phyloP scores from a whole-genome alignment of 2,888 invertebrate genomes.

The Marasmarcha lunaedactyla region DNA sequence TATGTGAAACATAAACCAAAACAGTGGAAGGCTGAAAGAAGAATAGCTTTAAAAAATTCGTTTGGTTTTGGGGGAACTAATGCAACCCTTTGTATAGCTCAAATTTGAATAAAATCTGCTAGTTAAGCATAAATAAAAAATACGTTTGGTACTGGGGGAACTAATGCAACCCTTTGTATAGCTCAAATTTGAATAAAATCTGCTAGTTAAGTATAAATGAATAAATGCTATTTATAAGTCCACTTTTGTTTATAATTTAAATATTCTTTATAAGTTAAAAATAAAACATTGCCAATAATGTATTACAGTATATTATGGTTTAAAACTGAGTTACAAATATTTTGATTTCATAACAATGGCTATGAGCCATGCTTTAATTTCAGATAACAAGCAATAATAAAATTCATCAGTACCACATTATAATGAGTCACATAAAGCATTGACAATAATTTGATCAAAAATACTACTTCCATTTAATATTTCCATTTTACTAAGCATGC shows the following conservation, averaged over 20 bases:
- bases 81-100: slow-evolving; percentile 81
- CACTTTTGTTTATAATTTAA: not conserved
- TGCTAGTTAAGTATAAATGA: slow-evolving; percentile 56
- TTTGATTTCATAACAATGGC: slow-evolving; percentile 52
- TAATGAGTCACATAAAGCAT: slow-evolving; percentile 59
- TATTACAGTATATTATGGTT: slow-evolving; percentile 49
- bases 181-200: slow-evolving; percentile 32
- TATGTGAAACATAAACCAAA: slow-evolving; percentile 73
- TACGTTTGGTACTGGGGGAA: slow-evolving; percentile 99
- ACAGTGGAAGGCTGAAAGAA: slow-evolving; percentile 69
- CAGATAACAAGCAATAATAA: slow-evolving; percentile 44
- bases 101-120: slow-evolving; percentile 24
- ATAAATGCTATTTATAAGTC: slow-evolving; percentile 70
- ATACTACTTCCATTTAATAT: slow-evolving; percentile 61
- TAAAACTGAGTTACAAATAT: slow-evolving; percentile 68
- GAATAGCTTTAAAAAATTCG: slow-evolving; percentile 93
- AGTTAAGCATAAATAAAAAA: slow-evolving; percentile 75
- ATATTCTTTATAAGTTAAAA: too few relatives aligned
- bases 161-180: slow-evolving; percentile 90
- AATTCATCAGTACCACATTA: slow-evolving; percentile 45
- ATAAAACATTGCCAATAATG: not conserved
- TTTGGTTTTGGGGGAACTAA: slow-evolving; percentile 99
- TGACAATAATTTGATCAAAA: slow-evolving; percentile 60
- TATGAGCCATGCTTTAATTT: slow-evolving; percentile 34
- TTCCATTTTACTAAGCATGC: slow-evolving; percentile 59